Conservation (phyloP, 1,140 invertebrate species). For the Epicauta chinensis region DNA sequence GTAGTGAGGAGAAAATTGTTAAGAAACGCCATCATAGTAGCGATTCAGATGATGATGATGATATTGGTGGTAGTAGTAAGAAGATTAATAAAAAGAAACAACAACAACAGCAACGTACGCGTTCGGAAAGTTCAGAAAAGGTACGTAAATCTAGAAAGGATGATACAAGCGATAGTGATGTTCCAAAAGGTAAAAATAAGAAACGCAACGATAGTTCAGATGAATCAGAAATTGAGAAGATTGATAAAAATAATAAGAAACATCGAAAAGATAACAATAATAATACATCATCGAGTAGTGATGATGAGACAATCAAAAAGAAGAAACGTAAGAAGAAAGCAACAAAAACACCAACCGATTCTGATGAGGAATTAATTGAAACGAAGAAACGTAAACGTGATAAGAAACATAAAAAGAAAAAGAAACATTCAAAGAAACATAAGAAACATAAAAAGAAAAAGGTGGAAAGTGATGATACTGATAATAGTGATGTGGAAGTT, state of each 20-base stretch:
- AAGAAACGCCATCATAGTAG: slow-evolving; percentile 44
- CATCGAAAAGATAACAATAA: slow-evolving; percentile 67
- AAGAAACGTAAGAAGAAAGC: slow-evolving; percentile 36
- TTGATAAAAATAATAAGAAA: slow-evolving; percentile 48
- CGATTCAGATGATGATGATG: slow-evolving; percentile 43
- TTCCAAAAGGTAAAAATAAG: slow-evolving; percentile 46
- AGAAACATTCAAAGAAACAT: slow-evolving; percentile 60
- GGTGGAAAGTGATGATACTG: slow-evolving; percentile 54
- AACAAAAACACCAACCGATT: slow-evolving; percentile 39
- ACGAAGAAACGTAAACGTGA: slow-evolving; percentile 63
- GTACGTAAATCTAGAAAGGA: slow-evolving; percentile 49
- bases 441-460: slow-evolving; percentile 63
- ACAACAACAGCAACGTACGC: slow-evolving; percentile 15
- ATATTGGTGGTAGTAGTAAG: too few species aligned
- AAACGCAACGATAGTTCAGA: slow-evolving; percentile 40
- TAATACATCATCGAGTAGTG: slow-evolving; percentile 55
- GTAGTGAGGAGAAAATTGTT: slow-evolving; percentile 42
- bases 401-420: slow-evolving; percentile 65
- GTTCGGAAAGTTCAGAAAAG: slow-evolving; percentile 37
- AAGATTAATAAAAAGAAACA: slow-evolving; percentile 8
- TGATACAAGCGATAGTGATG: slow-evolving; percentile 47
- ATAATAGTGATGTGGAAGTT: slow-evolving; percentile 53
- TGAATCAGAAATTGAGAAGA: slow-evolving; percentile 35
- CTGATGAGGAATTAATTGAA: slow-evolving; percentile 62
- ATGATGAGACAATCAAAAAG: slow-evolving; percentile 43